Conservation (phyloP, 2,888 invertebrate species). For the Latrodectus elegans region DNA sequence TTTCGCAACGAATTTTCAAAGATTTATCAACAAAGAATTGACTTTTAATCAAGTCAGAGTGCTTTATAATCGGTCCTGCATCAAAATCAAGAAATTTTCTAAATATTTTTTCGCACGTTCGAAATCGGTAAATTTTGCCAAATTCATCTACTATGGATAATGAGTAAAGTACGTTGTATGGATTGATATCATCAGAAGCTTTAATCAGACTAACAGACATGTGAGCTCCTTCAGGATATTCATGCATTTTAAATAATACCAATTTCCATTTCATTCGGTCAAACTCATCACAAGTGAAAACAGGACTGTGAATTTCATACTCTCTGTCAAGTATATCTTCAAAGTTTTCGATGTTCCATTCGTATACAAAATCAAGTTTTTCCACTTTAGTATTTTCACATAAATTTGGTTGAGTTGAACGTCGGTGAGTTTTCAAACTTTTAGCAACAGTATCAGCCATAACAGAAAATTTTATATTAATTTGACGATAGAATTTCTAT, state of each 20-base stretch:
- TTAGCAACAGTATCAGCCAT: too few species aligned
- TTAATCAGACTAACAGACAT: constrained; percentile 17
- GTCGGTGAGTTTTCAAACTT: too few species aligned
- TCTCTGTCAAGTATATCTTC: constrained; percentile 11
- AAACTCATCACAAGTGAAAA: background rate
- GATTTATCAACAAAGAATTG: background rate
- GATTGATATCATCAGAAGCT: constrained; percentile 10
- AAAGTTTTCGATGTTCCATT: constrained; percentile 39
- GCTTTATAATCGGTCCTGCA: background rate
- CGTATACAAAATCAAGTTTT: constrained; percentile 11
- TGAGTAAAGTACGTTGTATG: constrained; percentile 16
- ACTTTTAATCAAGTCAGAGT: background rate
- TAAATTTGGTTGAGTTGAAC: background rate
- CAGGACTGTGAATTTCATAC: constrained; percentile 40
- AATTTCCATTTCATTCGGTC: constrained; percentile 33
- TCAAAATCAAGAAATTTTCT: constrained; percentile 19
- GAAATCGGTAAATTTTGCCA: background rate
- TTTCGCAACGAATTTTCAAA: constrained; percentile 25
- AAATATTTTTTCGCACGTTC: constrained; percentile 30
- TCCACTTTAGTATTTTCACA: background rate
- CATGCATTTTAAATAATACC: background rate
- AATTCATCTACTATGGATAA: constrained; percentile 4
- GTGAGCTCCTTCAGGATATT: constrained; percentile 30
- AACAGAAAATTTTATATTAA: too few species aligned
- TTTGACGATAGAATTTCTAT: too few species aligned